These are phyloP conservation scores for Junonia oenone DNA, from an alignment of 2,888 invertebrate species.

Conservation along the genomic window DNA sequence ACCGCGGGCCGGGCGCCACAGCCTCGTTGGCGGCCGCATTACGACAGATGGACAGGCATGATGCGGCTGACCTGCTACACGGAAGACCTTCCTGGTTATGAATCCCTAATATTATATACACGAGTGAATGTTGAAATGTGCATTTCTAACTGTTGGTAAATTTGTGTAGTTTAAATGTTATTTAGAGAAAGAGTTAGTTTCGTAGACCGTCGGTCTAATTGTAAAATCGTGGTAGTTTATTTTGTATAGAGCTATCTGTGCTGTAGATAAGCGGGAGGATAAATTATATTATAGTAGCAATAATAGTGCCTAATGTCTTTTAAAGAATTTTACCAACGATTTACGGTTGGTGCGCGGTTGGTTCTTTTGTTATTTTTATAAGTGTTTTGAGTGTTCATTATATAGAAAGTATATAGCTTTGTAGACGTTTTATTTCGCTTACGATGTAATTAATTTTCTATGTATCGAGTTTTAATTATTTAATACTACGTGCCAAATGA, in stretches of 20 bases:
- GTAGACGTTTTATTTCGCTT: constrained; percentile 32
- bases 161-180: constrained; percentile 68
- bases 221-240: constrained; percentile 74
- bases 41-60: constrained; percentile 67
- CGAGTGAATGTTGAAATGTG: constrained; percentile 14
- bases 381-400: constrained; percentile 69
- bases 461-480: constrained; percentile 13
- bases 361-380: constrained; percentile 68
- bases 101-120: constrained; percentile 40
- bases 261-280: constrained; percentile 69
- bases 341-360: constrained; percentile 46
- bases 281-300: constrained; percentile 76
- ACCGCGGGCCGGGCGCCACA: constrained; percentile 89
- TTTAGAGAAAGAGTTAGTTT: constrained; percentile 63
- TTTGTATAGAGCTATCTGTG: constrained; percentile 70
- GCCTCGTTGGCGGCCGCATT: constrained; percentile 82
- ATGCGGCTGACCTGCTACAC: constrained; percentile 66
- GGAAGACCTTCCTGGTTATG: constrained; percentile 73
- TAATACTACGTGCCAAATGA: constrained; percentile 24
- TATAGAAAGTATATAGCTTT: constrained; percentile 30
- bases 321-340: constrained; percentile 60
- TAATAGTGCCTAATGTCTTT: constrained; percentile 77
- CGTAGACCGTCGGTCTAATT: constrained; percentile 59
- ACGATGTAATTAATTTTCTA: constrained; percentile 1
- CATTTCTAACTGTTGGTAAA: constrained; percentile 46